Evolutionary conservation across 2,797 vertebrate genomes (phyloP).

Genomic region (Falco concolor): DNA sequence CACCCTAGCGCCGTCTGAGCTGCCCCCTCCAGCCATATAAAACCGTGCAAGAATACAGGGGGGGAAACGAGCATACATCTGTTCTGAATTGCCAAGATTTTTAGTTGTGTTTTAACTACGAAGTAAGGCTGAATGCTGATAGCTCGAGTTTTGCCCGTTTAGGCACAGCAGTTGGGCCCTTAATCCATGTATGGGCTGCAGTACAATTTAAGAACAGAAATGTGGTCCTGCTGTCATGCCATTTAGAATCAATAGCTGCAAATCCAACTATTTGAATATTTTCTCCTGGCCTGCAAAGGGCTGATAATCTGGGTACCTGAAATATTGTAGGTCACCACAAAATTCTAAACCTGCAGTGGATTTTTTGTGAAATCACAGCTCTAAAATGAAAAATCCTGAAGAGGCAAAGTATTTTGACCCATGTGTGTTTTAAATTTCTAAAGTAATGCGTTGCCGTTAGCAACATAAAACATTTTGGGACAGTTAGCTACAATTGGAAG

Average conservation of each 20-base stretch:
- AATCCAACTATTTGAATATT: neutral
- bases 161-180: neutral
- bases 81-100: neutral
- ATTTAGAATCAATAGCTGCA: neutral
- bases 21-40: neutral
- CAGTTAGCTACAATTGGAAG: neutral
- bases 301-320: neutral
- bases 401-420: neutral
- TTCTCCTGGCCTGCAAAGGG: neutral
- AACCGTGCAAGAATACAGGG: neutral
- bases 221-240: neutral
- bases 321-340: neutral
- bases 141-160: neutral
- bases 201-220: neutral
- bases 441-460: neutral
- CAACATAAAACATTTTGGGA: neutral
- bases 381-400: neutral
- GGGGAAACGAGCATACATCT: neutral
- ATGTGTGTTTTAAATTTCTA: neutral
- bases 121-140: neutral
- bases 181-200: neutral
- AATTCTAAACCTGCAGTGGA: neutral
- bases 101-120: neutral
- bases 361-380: neutral
- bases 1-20: neutral